Percentiles rank a stretch among this genome's conserved stretches.
Conservation (phyloP, 2,888 invertebrate species). For the Ramazzottius varieornatus region DNA sequence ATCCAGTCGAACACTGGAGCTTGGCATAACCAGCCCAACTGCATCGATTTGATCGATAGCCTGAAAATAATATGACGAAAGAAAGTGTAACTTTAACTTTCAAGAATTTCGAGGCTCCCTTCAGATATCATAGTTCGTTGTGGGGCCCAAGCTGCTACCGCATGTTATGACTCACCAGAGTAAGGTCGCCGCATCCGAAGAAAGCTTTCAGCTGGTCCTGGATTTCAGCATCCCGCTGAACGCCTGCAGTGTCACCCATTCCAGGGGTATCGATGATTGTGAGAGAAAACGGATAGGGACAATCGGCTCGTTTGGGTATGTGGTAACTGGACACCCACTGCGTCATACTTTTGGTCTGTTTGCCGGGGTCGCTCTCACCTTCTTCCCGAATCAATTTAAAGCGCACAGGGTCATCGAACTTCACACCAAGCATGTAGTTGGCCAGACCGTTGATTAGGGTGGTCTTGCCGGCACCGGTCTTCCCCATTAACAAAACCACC, state of each 20-base stretch:
- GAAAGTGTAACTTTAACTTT: too few relatives aligned
- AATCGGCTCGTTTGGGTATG: not conserved
- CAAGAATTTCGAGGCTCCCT: too few relatives aligned
- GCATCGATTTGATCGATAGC: too few relatives aligned
- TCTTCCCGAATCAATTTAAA: constrained; percentile 4
- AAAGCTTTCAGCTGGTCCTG: not conserved
- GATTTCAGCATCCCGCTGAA: constrained; percentile 3
- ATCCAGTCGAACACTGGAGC: constrained; percentile 5
- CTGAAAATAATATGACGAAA: too few relatives aligned
- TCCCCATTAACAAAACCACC: not conserved
- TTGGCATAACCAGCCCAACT: constrained; percentile 7
- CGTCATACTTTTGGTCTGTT: not conserved
- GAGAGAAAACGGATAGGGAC: constrained; percentile 1
- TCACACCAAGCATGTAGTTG: constrained; percentile 5
- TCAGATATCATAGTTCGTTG: too few relatives aligned
- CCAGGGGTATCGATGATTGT: constrained; percentile 7
- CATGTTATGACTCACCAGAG: too few relatives aligned
- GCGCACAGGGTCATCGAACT: not conserved
- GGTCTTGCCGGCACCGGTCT: constrained; percentile 5
- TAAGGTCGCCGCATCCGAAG: too few relatives aligned
- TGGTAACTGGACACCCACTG: not conserved
- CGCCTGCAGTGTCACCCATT: constrained; percentile 4
- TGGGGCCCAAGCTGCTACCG: too few relatives aligned
- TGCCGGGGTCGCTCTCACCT: not conserved
- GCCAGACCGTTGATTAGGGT: constrained; percentile 5